Base-by-base conservation (phyloP, 2,797 vertebrate species). In the Podarcis lilfordi region DNA sequence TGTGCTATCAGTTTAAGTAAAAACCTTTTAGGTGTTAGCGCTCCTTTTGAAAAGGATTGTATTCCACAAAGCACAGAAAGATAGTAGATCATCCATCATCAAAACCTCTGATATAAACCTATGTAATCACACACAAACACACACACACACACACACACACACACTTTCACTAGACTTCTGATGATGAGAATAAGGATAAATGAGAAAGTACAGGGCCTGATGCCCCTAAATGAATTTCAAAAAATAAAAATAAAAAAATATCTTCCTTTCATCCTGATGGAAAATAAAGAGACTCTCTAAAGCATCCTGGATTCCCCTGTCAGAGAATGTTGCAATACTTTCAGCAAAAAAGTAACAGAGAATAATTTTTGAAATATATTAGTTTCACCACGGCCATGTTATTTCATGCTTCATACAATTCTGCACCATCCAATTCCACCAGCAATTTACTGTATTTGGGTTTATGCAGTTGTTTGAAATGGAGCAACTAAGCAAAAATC, bases 341-440 rank as follows among this genome's bases (percentile, higher is more conserved):
- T 82, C n/a, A 78, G 29, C 59, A 87, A 72, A 8, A 45, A 3
- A 80, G 40, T 68, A 76, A 82, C n/a, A 29, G 5, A 45, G 45
- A 35, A 76, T 72, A 75, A 8, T 19, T 66, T 81, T 43, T 79
- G 72, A 76, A 77, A 68, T 43, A 66, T 66, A n/a, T 85, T 61
- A 37, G 11, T 77, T 68, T 68, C 15, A 35, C 13, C 25, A 43
- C 17, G 74, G 40, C 72, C 55, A 77, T 37, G 17, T 83, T 37
- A 69, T 83, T 77, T 82, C n/a, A 77, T 77, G n/a, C n/a, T 55
- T 64, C n/a, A 55, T 8, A 82, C n/a, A 76, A 82, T 86, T 69
- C 21, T 37, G 40, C 21, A 32, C 3, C 11, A 71, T 80, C 40
- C 64, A 50, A 17, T 68, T 79, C n/a, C n/a, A 78, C n/a, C 13